Percentiles rank a stretch among this genome's conserved stretches.
These are phyloP conservation scores for Rhagoletis zephyria DNA, from an alignment of 1,140 invertebrate species.

Conservation along the genomic window DNA sequence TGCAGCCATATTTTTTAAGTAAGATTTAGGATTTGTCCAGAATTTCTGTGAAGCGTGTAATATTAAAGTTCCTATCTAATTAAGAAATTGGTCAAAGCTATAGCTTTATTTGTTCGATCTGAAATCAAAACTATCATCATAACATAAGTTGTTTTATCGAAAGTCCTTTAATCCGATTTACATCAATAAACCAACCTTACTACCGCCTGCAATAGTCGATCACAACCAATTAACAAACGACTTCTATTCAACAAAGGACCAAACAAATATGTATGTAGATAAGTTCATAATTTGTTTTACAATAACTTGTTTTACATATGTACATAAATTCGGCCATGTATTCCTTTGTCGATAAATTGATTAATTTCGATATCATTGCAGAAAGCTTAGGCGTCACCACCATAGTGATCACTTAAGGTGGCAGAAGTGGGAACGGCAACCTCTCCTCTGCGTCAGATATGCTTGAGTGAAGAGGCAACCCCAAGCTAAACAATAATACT, in stretches of 20 bases:
- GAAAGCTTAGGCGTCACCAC: not conserved
- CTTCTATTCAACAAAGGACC: not conserved
- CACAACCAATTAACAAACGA: not conserved
- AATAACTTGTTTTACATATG: not conserved
- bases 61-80: no score
- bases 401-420: not conserved
- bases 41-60: no score
- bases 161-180: not conserved
- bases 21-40: no score
- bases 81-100: no score
- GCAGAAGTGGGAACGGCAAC: not conserved
- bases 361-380: not conserved
- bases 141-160: not conserved
- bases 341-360: conserved; percentile 3
- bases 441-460: not conserved
- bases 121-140: no score
- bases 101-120: no score
- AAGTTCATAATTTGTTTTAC: not conserved
- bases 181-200: not conserved
- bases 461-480: not conserved
- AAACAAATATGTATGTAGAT: not conserved
- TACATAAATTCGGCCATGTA: not conserved
- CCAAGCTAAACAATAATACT: not conserved
- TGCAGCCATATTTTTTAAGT: no score
- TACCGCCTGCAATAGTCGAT: not conserved